Percentiles rank a stretch among this genome's conserved stretches.
phyloP scores from a whole-genome alignment of 2,797 vertebrate species.

The Brachyrhaphis roseni region DNA sequence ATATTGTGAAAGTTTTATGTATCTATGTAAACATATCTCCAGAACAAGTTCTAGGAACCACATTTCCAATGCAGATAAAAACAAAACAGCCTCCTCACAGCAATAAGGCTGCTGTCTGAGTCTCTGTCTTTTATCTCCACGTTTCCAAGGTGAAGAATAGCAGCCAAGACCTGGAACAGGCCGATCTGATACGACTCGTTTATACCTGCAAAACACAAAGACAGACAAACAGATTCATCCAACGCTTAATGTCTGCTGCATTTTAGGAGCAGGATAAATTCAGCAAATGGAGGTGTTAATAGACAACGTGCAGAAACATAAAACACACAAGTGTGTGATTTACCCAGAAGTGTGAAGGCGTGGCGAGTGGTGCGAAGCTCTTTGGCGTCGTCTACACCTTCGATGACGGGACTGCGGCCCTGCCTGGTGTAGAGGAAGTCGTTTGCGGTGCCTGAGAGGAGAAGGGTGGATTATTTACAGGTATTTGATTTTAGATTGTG shows the following conservation, averaged over 20 bases:
- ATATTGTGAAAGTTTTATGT: too few relatives aligned
- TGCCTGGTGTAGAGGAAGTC: conserved; percentile 93
- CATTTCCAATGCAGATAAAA: background rate
- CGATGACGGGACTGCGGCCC: conserved; percentile 91
- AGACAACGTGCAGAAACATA: background rate
- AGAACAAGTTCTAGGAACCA: background rate
- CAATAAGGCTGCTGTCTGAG: conserved; percentile 92
- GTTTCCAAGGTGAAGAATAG: conserved; percentile 96
- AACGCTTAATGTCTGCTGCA: background rate
- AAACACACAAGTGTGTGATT: conserved; percentile 18
- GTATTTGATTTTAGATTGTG: background rate
- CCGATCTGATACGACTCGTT: conserved; percentile 95
- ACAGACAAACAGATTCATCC: conserved; percentile 8
- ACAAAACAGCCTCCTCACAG: conserved; percentile 79
- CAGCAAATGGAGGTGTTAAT: background rate
- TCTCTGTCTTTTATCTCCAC: conserved; percentile 92
- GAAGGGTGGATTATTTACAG: background rate
- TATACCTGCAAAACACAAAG: conserved; percentile 83
- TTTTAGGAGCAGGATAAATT: background rate
- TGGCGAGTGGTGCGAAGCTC: conserved; percentile 90
- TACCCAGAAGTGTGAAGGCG: conserved; percentile 93
- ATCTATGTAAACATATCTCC: too few relatives aligned
- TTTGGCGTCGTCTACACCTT: conserved; percentile 91
- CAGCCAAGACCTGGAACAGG: conserved; percentile 93
- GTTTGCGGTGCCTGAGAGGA: conserved; percentile 83